Base-by-base conservation (phyloP, 2,113 vertebrate genomes). In the Picathartes gymnocephalus region DNA sequence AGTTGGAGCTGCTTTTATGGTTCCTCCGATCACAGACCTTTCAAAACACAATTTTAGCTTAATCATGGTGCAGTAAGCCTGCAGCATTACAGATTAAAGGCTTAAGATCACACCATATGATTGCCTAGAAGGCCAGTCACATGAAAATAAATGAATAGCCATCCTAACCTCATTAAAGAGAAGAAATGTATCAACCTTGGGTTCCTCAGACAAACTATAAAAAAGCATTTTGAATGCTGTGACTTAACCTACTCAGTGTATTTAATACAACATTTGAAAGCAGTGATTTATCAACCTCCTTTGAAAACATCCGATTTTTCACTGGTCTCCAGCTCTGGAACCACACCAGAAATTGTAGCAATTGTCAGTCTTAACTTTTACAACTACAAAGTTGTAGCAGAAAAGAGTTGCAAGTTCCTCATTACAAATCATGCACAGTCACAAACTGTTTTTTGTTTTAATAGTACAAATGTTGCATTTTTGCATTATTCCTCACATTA, bases 1-100 rank as follows among this genome's bases (percentile, higher is more conserved):
- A 91, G 72, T 40, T 69, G 60, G 69, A 76, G 65, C 4, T 92
- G 44, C 53, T 81, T 22, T 57, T 48, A 65, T 0, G 27, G 71
- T 35, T 53, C 14, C n/a, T 77, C 58, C 60, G 44, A 51, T 56
- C 50, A 62, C 4, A 93, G 68, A 83, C 18, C 33, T 70, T n/a
- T 62, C 81, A 94, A 66, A 95, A 88, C 47, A 85, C 65, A 68
- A 88, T 91, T 93, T 95, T 72, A 89, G 84, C 81, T 91, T 82
- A 91, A 93, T 90, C 78, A 80, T 39, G 50, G 57, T 61, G 82
- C 81, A 93, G 88, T 48, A 86, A 87, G 60, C 69, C 57, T 65
- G 33, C 39, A 85, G 74, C 57, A 61, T 45, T 86, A 64, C 53
- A 92, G 84, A 87, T 77, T 83, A 92, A 74, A 82, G 73, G 74